Base-by-base conservation (phyloP, 2,113 vertebrate species). In the Noctilio leporinus region DNA sequence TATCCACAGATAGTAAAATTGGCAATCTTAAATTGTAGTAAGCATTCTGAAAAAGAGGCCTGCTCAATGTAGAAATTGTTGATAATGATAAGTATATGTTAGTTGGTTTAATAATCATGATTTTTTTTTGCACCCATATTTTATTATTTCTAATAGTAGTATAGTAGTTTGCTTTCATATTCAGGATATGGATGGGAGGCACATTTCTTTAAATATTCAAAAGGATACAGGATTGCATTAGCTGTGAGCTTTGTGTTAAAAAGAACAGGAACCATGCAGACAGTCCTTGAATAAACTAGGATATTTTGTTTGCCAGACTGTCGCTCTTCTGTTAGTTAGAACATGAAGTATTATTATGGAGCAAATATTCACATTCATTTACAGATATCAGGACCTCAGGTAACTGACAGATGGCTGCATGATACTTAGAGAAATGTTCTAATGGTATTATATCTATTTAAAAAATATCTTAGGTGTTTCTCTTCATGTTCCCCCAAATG, bases 241-340 rank as follows among this genome's bases (percentile, higher is more conserved):
- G 49, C 14, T 73, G 10, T 62, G 26, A 82, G 14, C 7, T 80
- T 89, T 57, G 55, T 73, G 33, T 89, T 95, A 80, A 94, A 96
- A 91, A 86, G 83, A 70, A 45, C 7, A 49, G 33, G 49, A 93
- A 47, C 35, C 43, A 70, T 45, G 40, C 76, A 93, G 38, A 72
- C 51, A 82, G 62, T 93, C 22, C 20, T 95, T 91, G 90, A 92
- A 73, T 89, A 96, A 70, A 81, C 84, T 57, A 94, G 87, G 53
- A 16, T 70, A 76, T 89, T 75, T 33, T 96, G 26, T 85, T 98
- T 96, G 76, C 93, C 53, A 95, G 55, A 85, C 93, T 92, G 51
- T 94, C 57, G 59, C 59, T 95, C 76, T 95, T 96, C 97, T 97
- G 91, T 97, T 96, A 97, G 89, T 96, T 94, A 96, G 92, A 96